Percentiles rank a stretch among this genome's conserved stretches.
phyloP scores from a whole-genome alignment of 2,888 invertebrate genomes.

The Copidosoma aretas region DNA sequence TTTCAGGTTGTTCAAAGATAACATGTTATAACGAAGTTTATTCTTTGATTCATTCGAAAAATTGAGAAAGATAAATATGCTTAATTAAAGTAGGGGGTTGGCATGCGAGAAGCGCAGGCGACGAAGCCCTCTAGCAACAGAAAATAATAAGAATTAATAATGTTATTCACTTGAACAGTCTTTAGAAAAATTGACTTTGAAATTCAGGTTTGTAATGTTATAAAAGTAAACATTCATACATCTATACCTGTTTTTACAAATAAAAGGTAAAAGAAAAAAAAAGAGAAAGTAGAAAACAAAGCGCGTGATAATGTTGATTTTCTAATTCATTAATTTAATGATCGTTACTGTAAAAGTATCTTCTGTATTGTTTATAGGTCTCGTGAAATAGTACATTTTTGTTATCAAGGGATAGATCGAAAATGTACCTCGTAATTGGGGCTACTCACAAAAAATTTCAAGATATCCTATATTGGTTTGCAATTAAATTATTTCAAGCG shows the following conservation, averaged over 20 bases:
- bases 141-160: no score
- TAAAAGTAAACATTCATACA: slow-evolving; percentile 30
- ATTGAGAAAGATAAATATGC: slow-evolving; percentile 21
- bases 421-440: slow-evolving; percentile 5
- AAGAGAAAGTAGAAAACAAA: neutral
- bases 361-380: no score
- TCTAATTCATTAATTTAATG: slow-evolving; percentile 4
- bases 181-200: slow-evolving; percentile 15
- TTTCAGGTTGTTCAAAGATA: no score
- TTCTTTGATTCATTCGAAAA: slow-evolving; percentile 4
- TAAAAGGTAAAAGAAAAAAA: slow-evolving; percentile 4
- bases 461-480: no score
- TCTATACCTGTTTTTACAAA: slow-evolving; percentile 25
- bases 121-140: no score
- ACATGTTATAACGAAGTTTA: no score
- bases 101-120: slow-evolving; percentile 7
- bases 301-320: slow-evolving; percentile 2
- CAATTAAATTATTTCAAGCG: no score
- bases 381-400: no score
- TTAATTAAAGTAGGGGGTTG: slow-evolving; percentile 11
- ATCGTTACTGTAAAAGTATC: no score
- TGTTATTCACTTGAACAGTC: no score
- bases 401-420: slow-evolving; percentile 15
- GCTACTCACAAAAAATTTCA: no score
- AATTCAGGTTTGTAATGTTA: slow-evolving; percentile 29